Percentiles rank a stretch among this genome's conserved stretches.
Conservation (phyloP, 1,140 invertebrate species). For the Rhysida immarginata region DNA sequence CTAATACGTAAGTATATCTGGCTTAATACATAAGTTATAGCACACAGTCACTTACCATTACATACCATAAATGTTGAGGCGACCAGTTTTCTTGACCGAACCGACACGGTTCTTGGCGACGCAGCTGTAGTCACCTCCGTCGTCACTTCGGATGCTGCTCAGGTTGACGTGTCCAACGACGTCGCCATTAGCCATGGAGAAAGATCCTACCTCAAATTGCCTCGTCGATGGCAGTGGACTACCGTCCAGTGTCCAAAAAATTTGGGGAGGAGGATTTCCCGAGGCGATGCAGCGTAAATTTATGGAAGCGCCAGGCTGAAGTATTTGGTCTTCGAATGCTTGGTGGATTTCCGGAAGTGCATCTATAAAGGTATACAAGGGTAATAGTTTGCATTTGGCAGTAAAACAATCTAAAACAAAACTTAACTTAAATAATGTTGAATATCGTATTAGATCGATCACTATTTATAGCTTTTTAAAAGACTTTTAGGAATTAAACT, state of each 20-base stretch:
- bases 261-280: conserved; percentile 68
- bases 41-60: conserved; percentile 9
- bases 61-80: conserved; percentile 75
- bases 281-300: conserved; percentile 69
- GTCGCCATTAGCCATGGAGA: conserved; percentile 77
- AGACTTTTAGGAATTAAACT: too few species aligned
- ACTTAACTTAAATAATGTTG: too few species aligned
- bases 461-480: too few species aligned
- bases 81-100: conserved; percentile 55
- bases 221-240: conserved; percentile 44
- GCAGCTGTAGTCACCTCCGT: conserved; percentile 83
- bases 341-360: conserved; percentile 61
- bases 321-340: conserved; percentile 64
- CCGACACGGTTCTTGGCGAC: conserved; percentile 66
- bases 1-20: too few species aligned
- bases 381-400: too few species aligned
- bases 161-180: conserved; percentile 92
- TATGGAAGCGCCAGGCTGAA: conserved; percentile 65
- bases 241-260: conserved; percentile 65
- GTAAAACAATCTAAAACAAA: too few species aligned
- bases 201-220: conserved; percentile 58
- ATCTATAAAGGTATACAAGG: too few species aligned
- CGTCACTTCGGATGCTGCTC: conserved; percentile 66
- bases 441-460: too few species aligned
- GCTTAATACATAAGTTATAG: not conserved